A percentile compares a stretch with the other conserved stretches of the same genome.
Evolutionary conservation across 2,113 vertebrate genomes (phyloP).

Genomic region (Gymnocephalus cernua): DNA sequence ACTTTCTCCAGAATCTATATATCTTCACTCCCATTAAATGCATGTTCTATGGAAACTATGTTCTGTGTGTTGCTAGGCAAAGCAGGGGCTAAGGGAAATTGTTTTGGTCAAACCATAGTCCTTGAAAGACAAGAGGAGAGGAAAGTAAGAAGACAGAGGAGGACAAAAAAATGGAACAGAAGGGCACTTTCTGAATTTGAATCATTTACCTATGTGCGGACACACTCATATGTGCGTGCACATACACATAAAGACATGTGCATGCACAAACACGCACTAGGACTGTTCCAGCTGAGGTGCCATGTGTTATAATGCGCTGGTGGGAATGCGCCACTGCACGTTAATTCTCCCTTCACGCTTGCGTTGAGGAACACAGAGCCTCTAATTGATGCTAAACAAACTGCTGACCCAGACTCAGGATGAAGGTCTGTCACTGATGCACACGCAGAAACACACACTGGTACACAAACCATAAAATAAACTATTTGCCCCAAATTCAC

Average conservation of each 20-base stretch:
- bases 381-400: slow-evolving; percentile 91
- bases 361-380: slow-evolving; percentile 91
- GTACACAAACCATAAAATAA: slow-evolving; percentile 58
- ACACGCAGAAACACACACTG: slow-evolving; percentile 63
- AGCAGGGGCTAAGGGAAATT: slow-evolving; percentile 80
- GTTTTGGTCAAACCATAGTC: slow-evolving; percentile 82
- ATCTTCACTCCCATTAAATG: slow-evolving; percentile 73
- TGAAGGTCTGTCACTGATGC: slow-evolving; percentile 80
- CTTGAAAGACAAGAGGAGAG: slow-evolving; percentile 70
- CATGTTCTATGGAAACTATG: slow-evolving; percentile 82
- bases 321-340: slow-evolving; percentile 94
- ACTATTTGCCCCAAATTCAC: slow-evolving; percentile 44
- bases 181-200: slow-evolving; percentile 48
- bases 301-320: slow-evolving; percentile 84
- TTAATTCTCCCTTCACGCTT: slow-evolving; percentile 93
- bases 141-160: slow-evolving; percentile 44
- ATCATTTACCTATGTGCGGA: slow-evolving; percentile 28
- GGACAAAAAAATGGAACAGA: slow-evolving; percentile 31
- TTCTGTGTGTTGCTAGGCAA: slow-evolving; percentile 74
- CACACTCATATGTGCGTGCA: slow-evolving; percentile 6
- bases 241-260: slow-evolving; percentile 20
- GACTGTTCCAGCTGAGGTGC: slow-evolving; percentile 74
- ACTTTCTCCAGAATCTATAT: slow-evolving; percentile 76
- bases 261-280: slow-evolving; percentile 46
- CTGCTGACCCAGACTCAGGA: slow-evolving; percentile 84